Conservation (phyloP, 2,888 invertebrate genomes). For the Campoplex nolae region DNA sequence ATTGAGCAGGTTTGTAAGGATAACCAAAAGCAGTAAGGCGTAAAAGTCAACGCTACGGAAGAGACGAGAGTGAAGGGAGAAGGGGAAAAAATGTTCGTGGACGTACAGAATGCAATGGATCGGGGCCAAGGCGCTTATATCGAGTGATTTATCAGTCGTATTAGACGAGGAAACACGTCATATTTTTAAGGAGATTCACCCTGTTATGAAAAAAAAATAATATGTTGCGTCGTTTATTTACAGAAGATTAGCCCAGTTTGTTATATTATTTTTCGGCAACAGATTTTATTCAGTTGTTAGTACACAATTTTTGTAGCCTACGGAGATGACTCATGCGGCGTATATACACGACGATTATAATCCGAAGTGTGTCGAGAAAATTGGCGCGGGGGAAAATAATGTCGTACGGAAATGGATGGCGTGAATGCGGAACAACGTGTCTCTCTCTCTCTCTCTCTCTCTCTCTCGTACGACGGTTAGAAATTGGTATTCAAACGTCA, state of each 20-base stretch:
- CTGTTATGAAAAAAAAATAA: not conserved
- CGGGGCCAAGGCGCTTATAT: slow-evolving; percentile 1
- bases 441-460: slow-evolving; percentile 16
- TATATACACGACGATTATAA: not conserved
- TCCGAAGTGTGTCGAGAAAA: slow-evolving; percentile 12
- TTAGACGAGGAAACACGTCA: not conserved
- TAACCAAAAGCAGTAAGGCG: too few relatives aligned
- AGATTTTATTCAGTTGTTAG: not conserved
- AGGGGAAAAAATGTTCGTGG: not conserved
- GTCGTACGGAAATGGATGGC: slow-evolving; percentile 34
- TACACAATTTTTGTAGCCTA: slow-evolving; percentile 9
- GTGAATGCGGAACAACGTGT: slow-evolving; percentile 60
- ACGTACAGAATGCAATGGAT: not conserved
- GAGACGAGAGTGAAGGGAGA: not conserved
- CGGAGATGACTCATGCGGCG: slow-evolving; percentile 20
- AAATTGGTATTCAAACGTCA: slow-evolving; percentile 46
- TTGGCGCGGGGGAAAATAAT: not conserved
- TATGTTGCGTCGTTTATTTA: not conserved
- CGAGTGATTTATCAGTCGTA: not conserved
- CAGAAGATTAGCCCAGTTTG: not conserved
- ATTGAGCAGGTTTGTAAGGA: too few relatives aligned
- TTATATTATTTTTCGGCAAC: not conserved
- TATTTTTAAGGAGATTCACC: not conserved
- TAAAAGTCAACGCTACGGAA: not conserved
- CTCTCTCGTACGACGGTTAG: slow-evolving; percentile 32